phyloP scores from a whole-genome alignment of 2,113 vertebrate species.

The Xiphias gladius region DNA sequence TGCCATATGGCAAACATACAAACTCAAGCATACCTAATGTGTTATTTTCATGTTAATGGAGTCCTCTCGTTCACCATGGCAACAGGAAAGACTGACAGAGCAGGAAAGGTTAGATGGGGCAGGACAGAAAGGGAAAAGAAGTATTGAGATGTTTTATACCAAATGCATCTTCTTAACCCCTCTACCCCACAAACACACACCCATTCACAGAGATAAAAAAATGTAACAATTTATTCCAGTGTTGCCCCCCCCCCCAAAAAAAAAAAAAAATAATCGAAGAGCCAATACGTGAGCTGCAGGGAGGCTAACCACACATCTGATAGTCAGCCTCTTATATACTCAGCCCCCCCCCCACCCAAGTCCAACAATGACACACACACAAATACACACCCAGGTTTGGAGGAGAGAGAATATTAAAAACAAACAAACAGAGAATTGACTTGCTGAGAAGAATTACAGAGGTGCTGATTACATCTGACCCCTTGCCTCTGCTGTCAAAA shows the following conservation, averaged over 20 bases:
- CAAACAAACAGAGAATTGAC: constrained; percentile 87
- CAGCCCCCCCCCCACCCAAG: constrained; percentile 1
- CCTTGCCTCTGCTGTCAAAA: constrained; percentile 80
- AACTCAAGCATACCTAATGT: constrained; percentile 79
- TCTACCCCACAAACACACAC: constrained; percentile 30
- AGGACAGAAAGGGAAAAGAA: constrained; percentile 31
- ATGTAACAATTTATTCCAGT: constrained; percentile 53
- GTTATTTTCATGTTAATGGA: constrained; percentile 91
- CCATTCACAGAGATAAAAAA: constrained; percentile 57
- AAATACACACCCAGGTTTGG: constrained; percentile 34
- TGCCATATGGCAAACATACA: constrained; percentile 79
- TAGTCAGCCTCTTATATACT: constrained; percentile 68
- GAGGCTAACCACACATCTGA: constrained; percentile 73
- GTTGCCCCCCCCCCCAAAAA: neutral
- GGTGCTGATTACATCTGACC: constrained; percentile 84
- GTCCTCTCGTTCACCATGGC: constrained; percentile 77
- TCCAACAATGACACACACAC: constrained; percentile 42
- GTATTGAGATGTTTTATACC: constrained; percentile 37
- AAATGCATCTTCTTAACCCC: constrained; percentile 60
- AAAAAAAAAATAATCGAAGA: constrained; percentile 60
- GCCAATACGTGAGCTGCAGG: constrained; percentile 48
- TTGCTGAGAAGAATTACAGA: constrained; percentile 83
- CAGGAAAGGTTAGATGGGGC: constrained; percentile 73
- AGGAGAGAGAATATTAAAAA: constrained; percentile 85
- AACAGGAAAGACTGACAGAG: constrained; percentile 90